A percentile compares a stretch with the other conserved stretches of the same genome.
These are phyloP conservation scores for Zaprionus obscuricornis DNA, from an alignment of 2,888 invertebrate species.

Conservation along the genomic window DNA sequence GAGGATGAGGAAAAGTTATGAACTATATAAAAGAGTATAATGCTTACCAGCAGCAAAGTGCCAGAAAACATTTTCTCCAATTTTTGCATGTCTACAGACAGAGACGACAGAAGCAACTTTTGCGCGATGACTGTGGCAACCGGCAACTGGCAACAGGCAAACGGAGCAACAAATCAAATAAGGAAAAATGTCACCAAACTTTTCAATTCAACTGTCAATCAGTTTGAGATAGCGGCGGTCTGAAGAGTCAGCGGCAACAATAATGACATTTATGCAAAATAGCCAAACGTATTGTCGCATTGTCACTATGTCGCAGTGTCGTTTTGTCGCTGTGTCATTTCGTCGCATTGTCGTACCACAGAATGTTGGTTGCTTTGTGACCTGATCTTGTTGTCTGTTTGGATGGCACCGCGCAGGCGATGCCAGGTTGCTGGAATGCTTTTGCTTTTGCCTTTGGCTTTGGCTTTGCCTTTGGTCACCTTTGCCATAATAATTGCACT, in stretches of 20 bases:
- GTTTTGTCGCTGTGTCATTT: too few species aligned
- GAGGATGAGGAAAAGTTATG: constrained; percentile 51
- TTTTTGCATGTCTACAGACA: constrained; percentile 63
- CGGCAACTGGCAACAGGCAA: constrained; percentile 18
- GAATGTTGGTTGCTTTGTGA: too few species aligned
- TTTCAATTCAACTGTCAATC: constrained; percentile 83
- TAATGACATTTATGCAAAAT: constrained; percentile 78
- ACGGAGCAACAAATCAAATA: constrained; percentile 76
- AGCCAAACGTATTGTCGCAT: too few species aligned
- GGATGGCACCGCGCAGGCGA: too few species aligned
- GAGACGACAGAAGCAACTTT: constrained; percentile 10
- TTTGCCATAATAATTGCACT: constrained; percentile 82
- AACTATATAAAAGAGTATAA: constrained; percentile 54
- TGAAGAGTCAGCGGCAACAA: constrained; percentile 71
- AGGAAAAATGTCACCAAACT: constrained; percentile 82
- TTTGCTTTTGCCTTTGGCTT: constrained; percentile 13
- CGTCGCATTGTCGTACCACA: too few species aligned
- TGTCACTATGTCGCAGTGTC: too few species aligned
- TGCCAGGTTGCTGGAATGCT: constrained; percentile 12
- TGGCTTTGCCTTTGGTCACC: constrained; percentile 61
- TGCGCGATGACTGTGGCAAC: constrained; percentile 5
- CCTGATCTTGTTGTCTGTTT: constrained; percentile 33
- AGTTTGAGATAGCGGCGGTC: constrained; percentile 80
- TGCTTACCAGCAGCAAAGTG: constrained; percentile 43
- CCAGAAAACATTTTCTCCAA: constrained; percentile 59